These are phyloP conservation scores for Amphipoea lucens DNA, from an alignment of 2,888 invertebrate genomes.

Conservation along the genomic window DNA sequence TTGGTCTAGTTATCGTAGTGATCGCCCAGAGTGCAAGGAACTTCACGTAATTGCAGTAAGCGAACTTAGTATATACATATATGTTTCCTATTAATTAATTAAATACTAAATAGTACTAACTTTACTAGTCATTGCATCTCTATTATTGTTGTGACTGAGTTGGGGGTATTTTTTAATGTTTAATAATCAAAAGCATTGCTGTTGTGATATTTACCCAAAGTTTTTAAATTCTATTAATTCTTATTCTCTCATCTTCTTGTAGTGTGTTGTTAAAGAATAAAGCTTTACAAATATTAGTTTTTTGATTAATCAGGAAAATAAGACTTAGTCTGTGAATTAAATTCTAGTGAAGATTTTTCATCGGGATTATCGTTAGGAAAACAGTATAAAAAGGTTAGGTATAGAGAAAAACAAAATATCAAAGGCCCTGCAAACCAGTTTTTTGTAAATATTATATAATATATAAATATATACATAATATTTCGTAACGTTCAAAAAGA, in stretches of 20 bases:
- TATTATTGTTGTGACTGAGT: conserved; percentile 15
- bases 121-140: conserved; percentile 21
- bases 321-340: background rate
- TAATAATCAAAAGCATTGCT: background rate
- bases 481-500: background rate
- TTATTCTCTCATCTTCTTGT: conserved; percentile 19
- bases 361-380: background rate
- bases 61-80: background rate
- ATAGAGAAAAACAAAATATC: too few species aligned
- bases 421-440: background rate
- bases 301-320: background rate
- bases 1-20: too few species aligned
- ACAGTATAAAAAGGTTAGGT: background rate
- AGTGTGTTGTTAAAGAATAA: conserved; percentile 26
- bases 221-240: background rate
- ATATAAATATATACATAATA: too few species aligned
- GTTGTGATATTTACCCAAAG: background rate
- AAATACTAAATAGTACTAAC: background rate
- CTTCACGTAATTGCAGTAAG: background rate
- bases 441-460: background rate
- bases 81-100: background rate
- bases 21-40: too few species aligned
- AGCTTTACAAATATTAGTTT: background rate
- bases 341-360: background rate
- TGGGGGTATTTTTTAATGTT: conserved; percentile 1